These are phyloP conservation scores for Microplitis deprimator DNA, from an alignment of 2,888 invertebrate genomes.

Conservation along the genomic window DNA sequence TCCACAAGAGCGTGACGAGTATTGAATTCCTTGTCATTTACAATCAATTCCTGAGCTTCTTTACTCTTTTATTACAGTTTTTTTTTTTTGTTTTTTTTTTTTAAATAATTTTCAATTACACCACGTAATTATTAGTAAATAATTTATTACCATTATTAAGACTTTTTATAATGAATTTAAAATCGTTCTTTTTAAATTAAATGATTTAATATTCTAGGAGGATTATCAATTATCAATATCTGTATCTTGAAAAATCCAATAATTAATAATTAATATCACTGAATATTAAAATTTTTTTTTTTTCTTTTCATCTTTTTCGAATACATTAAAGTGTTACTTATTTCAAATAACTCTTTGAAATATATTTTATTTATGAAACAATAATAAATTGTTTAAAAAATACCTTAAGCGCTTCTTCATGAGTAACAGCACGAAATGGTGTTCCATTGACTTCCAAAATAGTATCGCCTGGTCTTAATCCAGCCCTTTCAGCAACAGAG, in stretches of 20 bases:
- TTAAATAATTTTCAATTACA: not conserved
- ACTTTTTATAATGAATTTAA: too few relatives aligned
- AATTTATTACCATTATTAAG: too few relatives aligned
- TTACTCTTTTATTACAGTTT: not conserved
- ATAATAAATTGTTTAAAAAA: constrained; percentile 57
- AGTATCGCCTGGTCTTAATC: constrained; percentile 92
- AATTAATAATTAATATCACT: too few relatives aligned
- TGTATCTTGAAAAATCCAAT: too few relatives aligned
- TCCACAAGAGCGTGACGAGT: constrained; percentile 35
- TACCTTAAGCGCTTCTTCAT: constrained; percentile 94
- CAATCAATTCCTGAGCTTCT: constrained; percentile 30
- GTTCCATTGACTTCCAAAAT: constrained; percentile 95
- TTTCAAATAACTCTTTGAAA: too few relatives aligned
- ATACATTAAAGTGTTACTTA: too few relatives aligned
- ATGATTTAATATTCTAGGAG: not conserved
- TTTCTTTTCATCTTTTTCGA: too few relatives aligned
- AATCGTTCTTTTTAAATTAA: not conserved
- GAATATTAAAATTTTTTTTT: too few relatives aligned
- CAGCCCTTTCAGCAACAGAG: constrained; percentile 90
- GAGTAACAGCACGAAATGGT: constrained; percentile 92
- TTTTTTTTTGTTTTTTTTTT: constrained; percentile 20
- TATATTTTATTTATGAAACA: too few relatives aligned
- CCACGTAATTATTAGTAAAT: not conserved
- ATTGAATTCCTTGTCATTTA: constrained; percentile 45
- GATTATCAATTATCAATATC: not conserved